Base-by-base conservation (phyloP, 2,113 vertebrate species). In the Scortum barcoo region DNA sequence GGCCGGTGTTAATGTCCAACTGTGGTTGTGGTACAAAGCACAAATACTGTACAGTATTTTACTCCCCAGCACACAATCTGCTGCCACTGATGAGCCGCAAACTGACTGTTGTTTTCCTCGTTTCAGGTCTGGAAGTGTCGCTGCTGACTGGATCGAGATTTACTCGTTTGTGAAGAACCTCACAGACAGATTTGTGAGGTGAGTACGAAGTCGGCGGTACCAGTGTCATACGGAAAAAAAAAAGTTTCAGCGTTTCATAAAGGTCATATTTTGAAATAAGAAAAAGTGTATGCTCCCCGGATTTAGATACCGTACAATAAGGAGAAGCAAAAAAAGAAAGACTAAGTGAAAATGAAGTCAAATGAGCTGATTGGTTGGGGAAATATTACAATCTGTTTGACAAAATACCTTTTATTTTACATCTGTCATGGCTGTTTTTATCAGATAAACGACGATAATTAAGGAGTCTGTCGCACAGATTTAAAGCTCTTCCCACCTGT, bases 181-280 rank as follows among this genome's bases (percentile, higher is more conserved):
- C 38, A 97, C 97, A 0, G 96, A 98, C 46, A 94, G 97, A 93
- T 99, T 99, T 89, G 97, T 98, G 76, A 99, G 97, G 98, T 97
- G 92, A 91, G 87, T 88, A 24, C 4, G 17, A 54, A 40, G 36
- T 30, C 22, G 1, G 5, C 1, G 1, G 2, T 5, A 14, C 24
- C 11, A 13, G 4, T 10, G 4, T 60, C 33, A 26, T 14, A 7
- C 60, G 22, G 7, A 7, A 33, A 1, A 28, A 30, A 50, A 54
- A 30, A 50, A 30, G n/a, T 57, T 57, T 5, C 16, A 30, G 6
- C 1, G 36, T 63, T 82, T 76, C 5, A 19, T 26, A 28, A 63
- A 33, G 10, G 11, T 28, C 3, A 24, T 10, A 30, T 62, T 53
- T 46, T 24, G 12, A 53, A 60, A 71, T 13, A 16, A 68, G 20